phyloP scores from a whole-genome alignment of 2,888 invertebrate genomes.

The Drosophila rubida region DNA sequence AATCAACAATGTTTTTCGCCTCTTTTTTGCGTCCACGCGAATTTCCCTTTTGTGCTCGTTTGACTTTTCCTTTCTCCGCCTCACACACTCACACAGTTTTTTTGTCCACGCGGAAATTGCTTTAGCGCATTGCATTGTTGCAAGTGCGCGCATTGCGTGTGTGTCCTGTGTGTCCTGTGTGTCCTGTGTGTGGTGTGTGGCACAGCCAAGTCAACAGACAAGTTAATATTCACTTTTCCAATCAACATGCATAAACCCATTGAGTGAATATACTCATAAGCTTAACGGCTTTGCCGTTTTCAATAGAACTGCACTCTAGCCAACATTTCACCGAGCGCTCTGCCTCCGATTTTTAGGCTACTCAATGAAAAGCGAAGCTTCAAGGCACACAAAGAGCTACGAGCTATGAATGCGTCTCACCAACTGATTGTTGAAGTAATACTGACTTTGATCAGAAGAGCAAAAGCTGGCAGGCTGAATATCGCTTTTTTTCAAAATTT shows the following conservation, averaged over 20 bases:
- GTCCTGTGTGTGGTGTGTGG: background rate
- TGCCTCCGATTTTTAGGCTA: background rate
- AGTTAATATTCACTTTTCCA: conserved; percentile 44
- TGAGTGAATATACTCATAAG: conserved; percentile 28
- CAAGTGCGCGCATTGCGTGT: conserved; percentile 10
- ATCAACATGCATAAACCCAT: conserved; percentile 27
- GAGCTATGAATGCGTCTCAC: no score
- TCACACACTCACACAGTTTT: background rate
- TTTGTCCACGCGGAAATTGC: conserved; percentile 37
- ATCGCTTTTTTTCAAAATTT: no score
- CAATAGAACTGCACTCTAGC: background rate
- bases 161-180: background rate
- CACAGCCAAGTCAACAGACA: conserved; percentile 16
- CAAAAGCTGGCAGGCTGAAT: no score
- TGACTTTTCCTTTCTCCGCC: conserved; percentile 44
- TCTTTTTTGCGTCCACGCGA: conserved; percentile 36
- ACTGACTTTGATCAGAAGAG: no score
- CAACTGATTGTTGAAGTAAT: no score
- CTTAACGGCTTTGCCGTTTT: conserved; percentile 11
- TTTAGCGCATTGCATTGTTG: conserved; percentile 42
- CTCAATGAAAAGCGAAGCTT: background rate
- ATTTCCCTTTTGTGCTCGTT: conserved; percentile 50
- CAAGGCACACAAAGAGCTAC: no score
- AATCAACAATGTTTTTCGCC: conserved; percentile 42
- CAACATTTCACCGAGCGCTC: no score